Conservation (phyloP, 2,113 vertebrate genomes). For the Tragelaphus strepsiceros region DNA sequence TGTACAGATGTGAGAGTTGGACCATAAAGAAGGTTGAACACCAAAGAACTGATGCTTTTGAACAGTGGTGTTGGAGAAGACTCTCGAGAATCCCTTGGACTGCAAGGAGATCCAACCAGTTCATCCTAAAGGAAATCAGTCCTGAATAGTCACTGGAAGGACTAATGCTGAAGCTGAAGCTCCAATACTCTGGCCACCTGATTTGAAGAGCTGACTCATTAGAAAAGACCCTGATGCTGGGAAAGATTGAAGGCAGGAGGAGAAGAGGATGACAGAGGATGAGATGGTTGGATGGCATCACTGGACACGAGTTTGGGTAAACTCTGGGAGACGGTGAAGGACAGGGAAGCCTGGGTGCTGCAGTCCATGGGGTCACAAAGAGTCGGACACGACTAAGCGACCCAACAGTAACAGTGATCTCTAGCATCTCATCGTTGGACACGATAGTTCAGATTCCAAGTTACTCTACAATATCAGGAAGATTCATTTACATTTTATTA, state of each 20-base stretch:
- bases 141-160: neutral
- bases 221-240: neutral
- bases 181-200: neutral
- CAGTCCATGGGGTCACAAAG: neutral
- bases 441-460: constrained; percentile 19
- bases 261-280: neutral
- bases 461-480: constrained; percentile 19
- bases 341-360: neutral
- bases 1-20: neutral
- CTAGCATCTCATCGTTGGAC: neutral
- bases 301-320: neutral
- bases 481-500: constrained; percentile 38
- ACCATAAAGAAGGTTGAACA: neutral
- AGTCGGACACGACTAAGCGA: neutral
- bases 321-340: neutral
- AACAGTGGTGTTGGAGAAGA: neutral
- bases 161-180: neutral
- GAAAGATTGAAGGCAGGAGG: neutral
- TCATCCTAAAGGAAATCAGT: neutral
- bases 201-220: neutral
- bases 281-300: neutral
- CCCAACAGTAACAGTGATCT: neutral
- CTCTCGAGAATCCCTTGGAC: neutral
- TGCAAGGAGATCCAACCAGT: neutral
- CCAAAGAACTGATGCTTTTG: neutral